Evolutionary conservation across 2,797 vertebrate species (phyloP).

Genomic region (Semaprochilodus insignis): DNA sequence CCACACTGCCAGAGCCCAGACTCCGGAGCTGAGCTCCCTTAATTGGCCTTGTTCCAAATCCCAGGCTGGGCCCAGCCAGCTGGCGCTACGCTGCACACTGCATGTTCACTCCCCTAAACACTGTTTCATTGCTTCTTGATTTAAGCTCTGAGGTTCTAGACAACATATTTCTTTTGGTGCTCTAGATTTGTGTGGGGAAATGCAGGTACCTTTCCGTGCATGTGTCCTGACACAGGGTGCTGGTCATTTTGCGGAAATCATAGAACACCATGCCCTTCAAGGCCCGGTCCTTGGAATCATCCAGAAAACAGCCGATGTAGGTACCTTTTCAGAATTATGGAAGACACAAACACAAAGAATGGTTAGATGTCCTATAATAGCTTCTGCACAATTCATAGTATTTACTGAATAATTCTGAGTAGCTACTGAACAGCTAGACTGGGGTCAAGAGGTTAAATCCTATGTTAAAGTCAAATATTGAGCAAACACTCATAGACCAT

Average conservation of each 20-base stretch:
- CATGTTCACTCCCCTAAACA: constrained; percentile 47
- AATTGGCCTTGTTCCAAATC: constrained; percentile 45
- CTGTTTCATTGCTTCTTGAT: constrained; percentile 52
- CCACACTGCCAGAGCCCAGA: constrained; percentile 13
- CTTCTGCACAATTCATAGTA: not conserved
- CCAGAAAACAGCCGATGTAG: constrained; percentile 85
- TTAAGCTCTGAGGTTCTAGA: constrained; percentile 40
- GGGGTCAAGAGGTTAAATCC: too few species aligned
- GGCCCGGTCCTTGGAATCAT: constrained; percentile 77
- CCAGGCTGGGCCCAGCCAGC: constrained; percentile 45
- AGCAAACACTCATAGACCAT: too few species aligned
- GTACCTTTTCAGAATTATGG: constrained; percentile 68
- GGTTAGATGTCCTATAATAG: not conserved
- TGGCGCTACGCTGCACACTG: constrained; percentile 45
- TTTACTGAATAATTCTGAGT: too few species aligned
- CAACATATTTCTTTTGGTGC: constrained; percentile 12
- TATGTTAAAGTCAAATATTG: too few species aligned
- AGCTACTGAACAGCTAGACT: too few species aligned
- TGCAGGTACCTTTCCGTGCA: constrained; percentile 71
- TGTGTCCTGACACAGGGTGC: constrained; percentile 84
- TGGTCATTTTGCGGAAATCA: constrained; percentile 87
- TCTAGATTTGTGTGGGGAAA: not conserved
- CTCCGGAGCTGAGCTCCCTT: constrained; percentile 23
- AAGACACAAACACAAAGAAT: not conserved
- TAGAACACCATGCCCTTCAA: constrained; percentile 86